Evolutionary conservation across 92 coral and sea anemone species (phyloP).

Genomic region (Montipora capitata): DNA sequence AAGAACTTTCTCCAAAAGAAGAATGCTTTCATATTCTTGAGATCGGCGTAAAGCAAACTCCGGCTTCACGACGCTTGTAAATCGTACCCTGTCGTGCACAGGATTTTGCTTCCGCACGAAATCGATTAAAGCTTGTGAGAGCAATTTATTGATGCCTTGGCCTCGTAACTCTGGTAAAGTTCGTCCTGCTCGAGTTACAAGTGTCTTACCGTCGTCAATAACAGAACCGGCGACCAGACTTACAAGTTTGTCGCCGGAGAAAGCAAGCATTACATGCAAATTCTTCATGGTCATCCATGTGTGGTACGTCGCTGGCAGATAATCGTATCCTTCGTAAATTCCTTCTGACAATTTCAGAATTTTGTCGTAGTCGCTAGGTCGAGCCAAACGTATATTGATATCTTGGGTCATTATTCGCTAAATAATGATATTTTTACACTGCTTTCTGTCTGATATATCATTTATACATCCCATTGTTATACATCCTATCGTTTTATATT

Average conservation of each 20-base stretch:
- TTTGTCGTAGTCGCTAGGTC: conserved; percentile 27
- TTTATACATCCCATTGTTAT: no score
- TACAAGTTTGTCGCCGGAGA: conserved; percentile 55
- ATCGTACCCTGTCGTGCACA: no score
- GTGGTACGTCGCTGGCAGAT: conserved; percentile 32
- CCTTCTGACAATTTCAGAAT: conserved; percentile 41
- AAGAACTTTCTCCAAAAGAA: not conserved
- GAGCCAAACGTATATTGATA: conserved; percentile 27
- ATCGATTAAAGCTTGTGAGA: not conserved
- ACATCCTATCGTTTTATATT: no score
- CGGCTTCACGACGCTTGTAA: not conserved
- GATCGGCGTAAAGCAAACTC: no score
- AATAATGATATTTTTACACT: not conserved
- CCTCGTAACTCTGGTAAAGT: conserved; percentile 39
- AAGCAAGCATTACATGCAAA: conserved; percentile 22
- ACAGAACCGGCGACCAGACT: conserved; percentile 83
- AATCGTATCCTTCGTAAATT: conserved; percentile 40
- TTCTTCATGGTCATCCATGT: conserved; percentile 27
- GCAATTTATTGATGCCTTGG: not conserved
- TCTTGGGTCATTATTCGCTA: not conserved
- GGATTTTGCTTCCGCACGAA: not conserved
- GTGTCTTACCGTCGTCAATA: conserved; percentile 84
- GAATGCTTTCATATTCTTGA: not conserved
- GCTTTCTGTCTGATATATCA: no score
- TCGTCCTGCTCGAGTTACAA: conserved; percentile 83